phyloP scores from a whole-genome alignment of 2,888 invertebrate species.

The Incurvaria masculella region DNA sequence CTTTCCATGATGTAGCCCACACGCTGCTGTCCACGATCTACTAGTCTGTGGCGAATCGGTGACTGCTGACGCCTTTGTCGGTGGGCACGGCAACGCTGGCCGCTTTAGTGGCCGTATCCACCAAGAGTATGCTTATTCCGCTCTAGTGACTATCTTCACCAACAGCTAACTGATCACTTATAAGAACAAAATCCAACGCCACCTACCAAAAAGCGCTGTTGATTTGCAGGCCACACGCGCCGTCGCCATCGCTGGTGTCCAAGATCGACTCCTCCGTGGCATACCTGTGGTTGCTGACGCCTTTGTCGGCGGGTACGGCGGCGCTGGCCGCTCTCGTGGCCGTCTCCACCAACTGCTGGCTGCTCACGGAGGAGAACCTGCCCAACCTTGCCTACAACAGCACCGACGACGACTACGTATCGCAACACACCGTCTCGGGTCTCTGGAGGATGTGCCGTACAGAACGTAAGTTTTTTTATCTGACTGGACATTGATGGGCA shows the following conservation, averaged over 20 bases:
- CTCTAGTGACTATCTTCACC: background rate
- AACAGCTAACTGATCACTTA: background rate
- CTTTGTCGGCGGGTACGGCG: constrained; percentile 67
- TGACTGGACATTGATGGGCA: too few relatives aligned
- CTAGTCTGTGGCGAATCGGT: constrained; percentile 59
- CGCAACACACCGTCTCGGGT: constrained; percentile 76
- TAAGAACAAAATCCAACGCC: background rate
- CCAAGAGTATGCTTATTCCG: constrained; percentile 71
- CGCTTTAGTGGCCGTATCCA: constrained; percentile 69
- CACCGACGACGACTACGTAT: constrained; percentile 66
- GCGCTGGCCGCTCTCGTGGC: constrained; percentile 70
- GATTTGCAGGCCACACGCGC: constrained; percentile 42
- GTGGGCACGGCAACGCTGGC: constrained; percentile 70
- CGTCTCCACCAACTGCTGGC: constrained; percentile 79
- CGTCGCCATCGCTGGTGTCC: constrained; percentile 43
- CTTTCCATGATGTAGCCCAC: background rate
- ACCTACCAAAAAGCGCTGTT: background rate
- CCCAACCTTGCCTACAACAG: constrained; percentile 74
- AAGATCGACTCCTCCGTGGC: constrained; percentile 60
- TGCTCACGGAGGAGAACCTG: constrained; percentile 83
- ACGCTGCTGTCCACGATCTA: constrained; percentile 51
- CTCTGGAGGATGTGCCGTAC: constrained; percentile 78
- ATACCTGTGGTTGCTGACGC: constrained; percentile 61
- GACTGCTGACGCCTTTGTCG: constrained; percentile 62
- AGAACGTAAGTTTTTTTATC: constrained; percentile 73